Conservation (phyloP, 2,113 vertebrate genomes). For the Apodemus speciosus region DNA sequence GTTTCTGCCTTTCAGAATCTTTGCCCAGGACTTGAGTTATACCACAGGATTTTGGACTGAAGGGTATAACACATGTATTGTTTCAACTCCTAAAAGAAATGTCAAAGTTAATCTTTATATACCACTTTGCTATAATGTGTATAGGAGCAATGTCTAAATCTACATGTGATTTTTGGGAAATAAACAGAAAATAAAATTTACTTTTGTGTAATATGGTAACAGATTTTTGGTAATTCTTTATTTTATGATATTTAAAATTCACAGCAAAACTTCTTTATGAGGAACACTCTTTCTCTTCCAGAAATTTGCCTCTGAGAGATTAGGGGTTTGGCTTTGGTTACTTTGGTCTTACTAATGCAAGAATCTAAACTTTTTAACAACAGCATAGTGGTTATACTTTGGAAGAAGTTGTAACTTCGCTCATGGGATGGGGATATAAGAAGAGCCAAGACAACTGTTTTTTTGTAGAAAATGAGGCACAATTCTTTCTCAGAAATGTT, state of each 20-base stretch:
- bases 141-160: not conserved
- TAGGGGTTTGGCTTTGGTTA: not conserved
- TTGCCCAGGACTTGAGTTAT: not conserved
- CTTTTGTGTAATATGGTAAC: not conserved
- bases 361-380: not conserved
- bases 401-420: not conserved
- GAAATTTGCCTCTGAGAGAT: not conserved
- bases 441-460: not conserved
- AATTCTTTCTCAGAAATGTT: conserved; percentile 42
- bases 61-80: not conserved
- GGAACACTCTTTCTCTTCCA: not conserved
- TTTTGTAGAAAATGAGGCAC: conserved; percentile 16
- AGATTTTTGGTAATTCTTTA: conserved; percentile 3
- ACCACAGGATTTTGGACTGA: not conserved
- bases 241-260: not conserved
- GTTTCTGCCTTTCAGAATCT: not conserved
- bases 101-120: conserved; percentile 35
- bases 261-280: not conserved
- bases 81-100: not conserved
- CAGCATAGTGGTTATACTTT: not conserved
- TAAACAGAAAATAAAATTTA: conserved; percentile 47
- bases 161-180: not conserved
- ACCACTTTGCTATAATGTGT: not conserved
- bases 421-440: not conserved
- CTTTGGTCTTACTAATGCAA: conserved; percentile 5